These are phyloP conservation scores for Drosophila eohydei DNA, from an alignment of 2,888 invertebrate species.

Conservation along the genomic window DNA sequence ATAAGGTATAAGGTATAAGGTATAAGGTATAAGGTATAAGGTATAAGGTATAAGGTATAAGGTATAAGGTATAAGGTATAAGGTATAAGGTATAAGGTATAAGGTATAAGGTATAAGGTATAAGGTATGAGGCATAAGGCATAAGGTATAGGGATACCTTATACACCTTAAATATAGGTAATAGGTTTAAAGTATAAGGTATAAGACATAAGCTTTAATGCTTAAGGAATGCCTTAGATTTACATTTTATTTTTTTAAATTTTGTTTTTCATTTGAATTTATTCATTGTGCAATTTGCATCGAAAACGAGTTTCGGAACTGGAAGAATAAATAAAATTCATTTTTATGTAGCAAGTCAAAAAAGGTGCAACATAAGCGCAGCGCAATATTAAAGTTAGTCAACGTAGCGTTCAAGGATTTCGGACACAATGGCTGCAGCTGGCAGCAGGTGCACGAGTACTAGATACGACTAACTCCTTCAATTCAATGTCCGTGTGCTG, in stretches of 20 bases:
- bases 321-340: background rate
- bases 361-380: background rate
- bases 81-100: no score
- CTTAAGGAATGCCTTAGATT: no score
- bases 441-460: slow-evolving; percentile 25
- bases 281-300: slow-evolving; percentile 4
- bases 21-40: no score
- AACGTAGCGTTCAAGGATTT: background rate
- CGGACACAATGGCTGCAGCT: slow-evolving; percentile 12
- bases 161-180: background rate
- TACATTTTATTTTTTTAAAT: background rate
- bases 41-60: no score
- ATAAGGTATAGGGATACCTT: no score
- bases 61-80: no score
- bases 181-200: background rate
- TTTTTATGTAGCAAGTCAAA: background rate
- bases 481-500: slow-evolving; percentile 33
- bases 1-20: no score
- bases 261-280: background rate
- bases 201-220: background rate
- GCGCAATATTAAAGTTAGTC: slow-evolving; percentile 9
- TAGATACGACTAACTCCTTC: slow-evolving; percentile 30
- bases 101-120: no score
- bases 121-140: no score
- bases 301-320: background rate